These are phyloP conservation scores for Acrocephalus arundinaceus DNA, from an alignment of 2,113 vertebrate species.

Conservation along the genomic window DNA sequence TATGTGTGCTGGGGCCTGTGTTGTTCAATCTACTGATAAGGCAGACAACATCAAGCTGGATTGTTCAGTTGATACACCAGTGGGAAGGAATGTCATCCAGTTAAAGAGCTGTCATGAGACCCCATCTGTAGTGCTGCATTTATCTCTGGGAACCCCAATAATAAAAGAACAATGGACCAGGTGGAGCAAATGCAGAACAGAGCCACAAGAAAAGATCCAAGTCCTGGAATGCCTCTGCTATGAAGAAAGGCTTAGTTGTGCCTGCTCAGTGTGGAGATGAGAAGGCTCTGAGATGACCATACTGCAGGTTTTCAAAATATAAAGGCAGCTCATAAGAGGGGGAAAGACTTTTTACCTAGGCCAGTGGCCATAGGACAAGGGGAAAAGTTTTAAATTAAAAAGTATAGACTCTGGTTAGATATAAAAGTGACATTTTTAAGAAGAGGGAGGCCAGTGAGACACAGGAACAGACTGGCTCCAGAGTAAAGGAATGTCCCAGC, in stretches of 20 bases:
- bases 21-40: neutral
- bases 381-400: neutral
- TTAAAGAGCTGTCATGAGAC: neutral
- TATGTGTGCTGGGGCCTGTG: neutral
- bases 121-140: neutral
- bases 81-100: neutral
- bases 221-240: neutral
- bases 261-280: neutral
- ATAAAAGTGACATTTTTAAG: neutral
- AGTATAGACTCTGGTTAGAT: neutral
- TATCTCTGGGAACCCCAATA: neutral
- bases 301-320: neutral
- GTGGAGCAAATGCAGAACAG: neutral
- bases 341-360: neutral
- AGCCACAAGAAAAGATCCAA: neutral
- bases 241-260: neutral
- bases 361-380: neutral
- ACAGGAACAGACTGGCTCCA: neutral
- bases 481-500: neutral
- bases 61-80: neutral
- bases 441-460: neutral
- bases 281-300: neutral
- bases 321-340: neutral
- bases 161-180: neutral
- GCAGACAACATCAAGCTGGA: neutral